Evolutionary conservation across 2,797 vertebrate species (phyloP).

Genomic region (Malacoraja senta): DNA sequence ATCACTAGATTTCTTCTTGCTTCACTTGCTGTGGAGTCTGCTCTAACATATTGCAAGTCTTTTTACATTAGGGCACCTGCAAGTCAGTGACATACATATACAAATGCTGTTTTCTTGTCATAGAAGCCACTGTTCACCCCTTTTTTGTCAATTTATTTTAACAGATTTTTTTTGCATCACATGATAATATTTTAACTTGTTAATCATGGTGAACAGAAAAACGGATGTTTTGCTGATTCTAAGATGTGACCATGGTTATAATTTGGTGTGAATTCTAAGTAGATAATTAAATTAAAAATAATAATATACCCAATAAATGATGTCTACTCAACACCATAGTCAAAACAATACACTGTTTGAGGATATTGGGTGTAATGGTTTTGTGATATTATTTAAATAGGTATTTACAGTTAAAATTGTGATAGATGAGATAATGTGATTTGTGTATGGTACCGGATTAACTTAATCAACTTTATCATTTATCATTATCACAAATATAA

Average conservation of each 20-base stretch:
- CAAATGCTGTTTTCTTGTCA: constrained; percentile 10
- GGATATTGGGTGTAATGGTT: not conserved
- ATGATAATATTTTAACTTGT: not conserved
- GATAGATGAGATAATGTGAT: not conserved
- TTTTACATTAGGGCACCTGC: not conserved
- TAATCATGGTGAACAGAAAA: not conserved
- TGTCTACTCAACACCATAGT: not conserved
- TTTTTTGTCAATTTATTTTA: not conserved
- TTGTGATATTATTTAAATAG: not conserved
- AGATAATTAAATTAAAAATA: constrained; percentile 7
- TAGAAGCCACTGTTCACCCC: no score
- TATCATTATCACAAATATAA: not conserved
- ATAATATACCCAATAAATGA: not conserved
- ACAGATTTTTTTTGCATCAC: not conserved
- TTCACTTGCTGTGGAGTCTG: not conserved
- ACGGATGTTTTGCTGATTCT: not conserved
- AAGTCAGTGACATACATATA: not conserved
- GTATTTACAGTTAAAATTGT: not conserved
- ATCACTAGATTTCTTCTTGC: not conserved
- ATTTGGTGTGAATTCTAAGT: not conserved
- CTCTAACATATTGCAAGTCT: not conserved
- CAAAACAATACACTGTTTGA: not conserved
- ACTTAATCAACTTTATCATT: not conserved
- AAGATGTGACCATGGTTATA: not conserved
- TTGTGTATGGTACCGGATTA: not conserved